phyloP scores from a whole-genome alignment of 2,888 invertebrate species.

The Noctua janthe region DNA sequence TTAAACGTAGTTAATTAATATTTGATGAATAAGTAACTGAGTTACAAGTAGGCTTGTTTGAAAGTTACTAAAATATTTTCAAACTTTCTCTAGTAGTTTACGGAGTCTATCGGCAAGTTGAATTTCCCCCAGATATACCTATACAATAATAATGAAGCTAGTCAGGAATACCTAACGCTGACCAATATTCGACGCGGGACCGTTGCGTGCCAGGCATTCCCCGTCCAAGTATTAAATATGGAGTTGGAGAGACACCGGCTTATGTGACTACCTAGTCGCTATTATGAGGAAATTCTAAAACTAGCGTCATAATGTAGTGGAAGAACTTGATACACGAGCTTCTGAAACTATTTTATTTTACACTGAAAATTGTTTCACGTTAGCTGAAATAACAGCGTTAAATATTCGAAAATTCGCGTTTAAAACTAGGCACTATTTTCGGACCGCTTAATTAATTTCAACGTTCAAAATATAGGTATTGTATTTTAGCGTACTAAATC shows the following conservation, averaged over 20 bases:
- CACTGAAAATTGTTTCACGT: conserved; percentile 46
- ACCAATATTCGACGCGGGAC: conserved; percentile 78
- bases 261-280: conserved; percentile 72
- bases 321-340: conserved; percentile 50
- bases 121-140: conserved; percentile 68
- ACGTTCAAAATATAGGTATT: conserved; percentile 33
- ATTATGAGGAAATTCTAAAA: conserved; percentile 78
- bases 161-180: conserved; percentile 78
- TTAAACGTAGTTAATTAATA: conserved; percentile 54
- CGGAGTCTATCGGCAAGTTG: conserved; percentile 54
- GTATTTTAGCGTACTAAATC: conserved; percentile 42
- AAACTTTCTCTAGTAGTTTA: conserved; percentile 60
- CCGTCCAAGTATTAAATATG: conserved; percentile 82
- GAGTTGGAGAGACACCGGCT: conserved; percentile 72
- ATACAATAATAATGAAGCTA: conserved; percentile 84
- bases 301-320: conserved; percentile 58
- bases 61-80: conserved; percentile 63
- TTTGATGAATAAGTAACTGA: conserved; percentile 40
- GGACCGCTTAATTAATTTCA: conserved; percentile 44
- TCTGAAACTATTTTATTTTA: conserved; percentile 54
- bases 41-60: conserved; percentile 43
- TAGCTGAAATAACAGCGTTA: conserved; percentile 42
- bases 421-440: conserved; percentile 44
- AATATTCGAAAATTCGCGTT: conserved; percentile 37
- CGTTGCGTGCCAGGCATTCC: conserved; percentile 81